Evolutionary conservation across 2,113 vertebrate genomes (phyloP).

Genomic region (Thunnus maccoyii): DNA sequence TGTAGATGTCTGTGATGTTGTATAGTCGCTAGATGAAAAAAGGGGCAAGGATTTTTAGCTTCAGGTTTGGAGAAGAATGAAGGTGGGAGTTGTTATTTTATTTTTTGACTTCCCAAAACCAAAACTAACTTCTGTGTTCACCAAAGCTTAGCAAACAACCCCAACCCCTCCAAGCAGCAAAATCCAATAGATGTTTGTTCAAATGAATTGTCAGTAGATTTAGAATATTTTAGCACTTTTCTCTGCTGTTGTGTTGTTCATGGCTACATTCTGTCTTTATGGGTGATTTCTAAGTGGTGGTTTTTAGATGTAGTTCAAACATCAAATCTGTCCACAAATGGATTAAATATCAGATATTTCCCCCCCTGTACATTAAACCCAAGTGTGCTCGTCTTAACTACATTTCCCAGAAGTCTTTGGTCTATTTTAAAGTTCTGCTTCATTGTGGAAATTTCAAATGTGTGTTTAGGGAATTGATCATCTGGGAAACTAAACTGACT

Average conservation of each 20-base stretch:
- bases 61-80: slow-evolving; percentile 17
- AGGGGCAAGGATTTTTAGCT: neutral
- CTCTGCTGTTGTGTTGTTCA: slow-evolving; percentile 48
- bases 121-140: slow-evolving; percentile 54
- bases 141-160: slow-evolving; percentile 53
- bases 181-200: slow-evolving; percentile 43
- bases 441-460: neutral
- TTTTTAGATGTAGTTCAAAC: slow-evolving; percentile 6
- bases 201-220: slow-evolving; percentile 15
- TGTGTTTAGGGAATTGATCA: neutral
- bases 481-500: neutral
- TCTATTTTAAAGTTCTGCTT: neutral
- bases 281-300: slow-evolving; percentile 5
- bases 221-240: slow-evolving; percentile 43
- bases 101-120: slow-evolving; percentile 53
- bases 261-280: slow-evolving; percentile 21
- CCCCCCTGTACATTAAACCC: neutral
- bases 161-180: slow-evolving; percentile 25
- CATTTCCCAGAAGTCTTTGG: slow-evolving; percentile 20
- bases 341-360: neutral
- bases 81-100: slow-evolving; percentile 18
- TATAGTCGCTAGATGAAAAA: slow-evolving; percentile 21
- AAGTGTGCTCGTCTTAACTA: neutral
- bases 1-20: slow-evolving; percentile 40
- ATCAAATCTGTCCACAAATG: neutral